phyloP scores from a whole-genome alignment of 2,888 invertebrate genomes.

The Torymus aiolomorphi region DNA sequence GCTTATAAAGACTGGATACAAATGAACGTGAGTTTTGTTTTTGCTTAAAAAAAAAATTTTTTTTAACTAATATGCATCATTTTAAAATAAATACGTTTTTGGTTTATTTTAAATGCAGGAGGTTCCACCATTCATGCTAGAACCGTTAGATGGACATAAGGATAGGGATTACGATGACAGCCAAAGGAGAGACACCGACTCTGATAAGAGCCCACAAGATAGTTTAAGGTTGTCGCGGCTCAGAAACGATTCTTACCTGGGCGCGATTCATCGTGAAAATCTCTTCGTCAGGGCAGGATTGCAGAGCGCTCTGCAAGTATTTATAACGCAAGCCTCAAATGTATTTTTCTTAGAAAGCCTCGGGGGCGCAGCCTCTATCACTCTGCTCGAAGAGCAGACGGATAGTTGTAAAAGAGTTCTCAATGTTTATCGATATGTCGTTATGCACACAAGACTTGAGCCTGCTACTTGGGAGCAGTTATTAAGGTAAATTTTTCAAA shows the following conservation, averaged over 20 bases:
- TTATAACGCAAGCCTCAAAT: constrained; percentile 96
- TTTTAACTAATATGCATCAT: too few species aligned
- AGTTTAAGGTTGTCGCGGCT: constrained; percentile 77
- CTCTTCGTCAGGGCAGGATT: constrained; percentile 88
- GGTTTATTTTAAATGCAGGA: constrained; percentile 76
- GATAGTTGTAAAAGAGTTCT: constrained; percentile 97
- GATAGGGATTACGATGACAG: constrained; percentile 71
- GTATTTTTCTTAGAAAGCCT: constrained; percentile 87
- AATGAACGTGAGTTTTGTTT: constrained; percentile 79
- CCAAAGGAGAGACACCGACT: constrained; percentile 68
- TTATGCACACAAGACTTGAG: constrained; percentile 97
- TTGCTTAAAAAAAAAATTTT: too few species aligned
- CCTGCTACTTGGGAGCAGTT: constrained; percentile 89
- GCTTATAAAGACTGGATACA: constrained; percentile 98
- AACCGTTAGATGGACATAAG: constrained; percentile 78
- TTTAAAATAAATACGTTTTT: background rate
- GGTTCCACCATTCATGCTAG: constrained; percentile 88
- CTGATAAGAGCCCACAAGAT: constrained; percentile 71
- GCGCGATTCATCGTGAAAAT: constrained; percentile 88
- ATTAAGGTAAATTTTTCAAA: constrained; percentile 65
- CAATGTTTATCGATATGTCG: constrained; percentile 97
- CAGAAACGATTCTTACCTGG: constrained; percentile 90
- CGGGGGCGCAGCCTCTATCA: constrained; percentile 77
- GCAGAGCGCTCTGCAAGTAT: constrained; percentile 90
- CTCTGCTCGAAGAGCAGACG: constrained; percentile 92